Percentiles rank a stretch among this genome's conserved stretches.
Evolutionary conservation across 2,797 vertebrate genomes (phyloP).

Genomic region (Sebastolobus altivelis): DNA sequence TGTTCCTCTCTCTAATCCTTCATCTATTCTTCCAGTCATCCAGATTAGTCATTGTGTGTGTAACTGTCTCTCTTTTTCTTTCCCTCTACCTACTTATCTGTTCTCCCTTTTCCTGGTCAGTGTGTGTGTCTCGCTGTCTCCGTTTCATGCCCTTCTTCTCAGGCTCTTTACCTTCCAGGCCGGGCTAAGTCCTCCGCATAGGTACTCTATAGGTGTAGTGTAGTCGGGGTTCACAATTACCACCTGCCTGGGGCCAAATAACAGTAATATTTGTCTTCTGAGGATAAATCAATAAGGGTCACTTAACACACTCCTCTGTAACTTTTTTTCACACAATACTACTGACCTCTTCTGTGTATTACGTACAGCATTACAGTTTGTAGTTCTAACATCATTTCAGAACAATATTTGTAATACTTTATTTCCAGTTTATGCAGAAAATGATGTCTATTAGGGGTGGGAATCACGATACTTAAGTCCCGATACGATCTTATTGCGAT

Average conservation of each 20-base stretch:
- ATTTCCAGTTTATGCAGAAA: not conserved
- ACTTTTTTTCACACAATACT: constrained; percentile 29
- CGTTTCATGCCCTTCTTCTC: constrained; percentile 17
- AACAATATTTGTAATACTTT: not conserved
- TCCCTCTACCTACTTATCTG: constrained; percentile 45
- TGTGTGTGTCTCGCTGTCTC: constrained; percentile 26
- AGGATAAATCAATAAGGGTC: constrained; percentile 34
- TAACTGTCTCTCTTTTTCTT: constrained; percentile 36
- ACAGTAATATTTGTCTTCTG: constrained; percentile 35
- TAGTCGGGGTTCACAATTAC: constrained; percentile 16
- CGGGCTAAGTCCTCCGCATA: constrained; percentile 6
- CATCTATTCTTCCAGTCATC: constrained; percentile 64
- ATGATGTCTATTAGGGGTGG: not conserved
- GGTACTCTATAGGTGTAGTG: constrained; percentile 7
- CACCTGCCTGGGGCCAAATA: constrained; percentile 20
- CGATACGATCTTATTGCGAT: no score
- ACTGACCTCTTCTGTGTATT: not conserved
- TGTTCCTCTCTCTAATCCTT: constrained; percentile 72
- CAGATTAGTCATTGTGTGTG: constrained; percentile 79
- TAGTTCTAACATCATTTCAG: not conserved
- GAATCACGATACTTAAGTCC: no score
- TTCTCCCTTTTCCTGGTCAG: constrained; percentile 18
- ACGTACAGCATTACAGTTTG: not conserved
- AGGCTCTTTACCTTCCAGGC: constrained; percentile 25
- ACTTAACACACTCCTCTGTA: constrained; percentile 22